A percentile compares a stretch with the other conserved stretches of the same genome.
Conservation (phyloP, 2,113 vertebrate genomes). For the Pygoscelis antarcticus region DNA sequence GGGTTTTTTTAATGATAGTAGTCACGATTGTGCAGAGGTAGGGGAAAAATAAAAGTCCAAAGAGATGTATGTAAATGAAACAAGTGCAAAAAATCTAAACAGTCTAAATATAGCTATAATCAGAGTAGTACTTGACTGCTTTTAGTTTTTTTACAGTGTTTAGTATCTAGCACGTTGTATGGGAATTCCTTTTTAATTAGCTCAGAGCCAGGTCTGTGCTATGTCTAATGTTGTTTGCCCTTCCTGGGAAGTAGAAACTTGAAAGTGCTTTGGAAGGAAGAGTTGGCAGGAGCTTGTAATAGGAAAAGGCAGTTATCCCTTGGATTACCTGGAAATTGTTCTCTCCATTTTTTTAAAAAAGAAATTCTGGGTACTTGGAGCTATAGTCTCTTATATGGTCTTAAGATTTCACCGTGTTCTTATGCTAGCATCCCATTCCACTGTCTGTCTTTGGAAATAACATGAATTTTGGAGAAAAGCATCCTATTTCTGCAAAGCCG, state of each 20-base stretch:
- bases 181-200: conserved; percentile 33
- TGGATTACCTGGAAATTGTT: background rate
- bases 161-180: background rate
- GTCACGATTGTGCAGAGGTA: background rate
- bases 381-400: background rate
- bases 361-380: background rate
- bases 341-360: background rate
- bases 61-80: background rate
- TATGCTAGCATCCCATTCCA: background rate
- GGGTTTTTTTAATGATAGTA: background rate
- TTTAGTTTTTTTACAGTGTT: background rate
- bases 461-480: background rate
- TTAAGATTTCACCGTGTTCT: background rate
- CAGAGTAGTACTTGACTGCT: background rate
- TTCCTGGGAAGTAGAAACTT: background rate
- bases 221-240: background rate
- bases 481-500: background rate
- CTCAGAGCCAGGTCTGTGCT: background rate
- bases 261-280: background rate
- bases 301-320: background rate
- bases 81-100: background rate
- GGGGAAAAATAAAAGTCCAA: background rate
- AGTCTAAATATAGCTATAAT: background rate
- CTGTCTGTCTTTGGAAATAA: background rate
- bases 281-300: background rate